These are phyloP conservation scores for Actinia tenebrosa DNA, from an alignment of 64 coral and sea anemone genomes.

Conservation along the genomic window DNA sequence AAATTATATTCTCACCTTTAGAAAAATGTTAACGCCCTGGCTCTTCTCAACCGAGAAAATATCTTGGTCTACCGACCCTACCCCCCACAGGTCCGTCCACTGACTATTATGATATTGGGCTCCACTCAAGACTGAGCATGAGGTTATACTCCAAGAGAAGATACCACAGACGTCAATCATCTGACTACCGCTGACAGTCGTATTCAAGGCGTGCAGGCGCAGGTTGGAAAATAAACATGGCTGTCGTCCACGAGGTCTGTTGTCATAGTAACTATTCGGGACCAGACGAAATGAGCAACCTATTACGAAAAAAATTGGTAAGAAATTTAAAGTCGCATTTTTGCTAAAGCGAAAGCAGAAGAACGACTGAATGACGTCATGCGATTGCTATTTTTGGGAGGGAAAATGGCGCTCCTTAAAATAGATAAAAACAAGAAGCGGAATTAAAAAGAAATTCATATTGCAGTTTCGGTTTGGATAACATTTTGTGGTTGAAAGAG, in stretches of 20 bases:
- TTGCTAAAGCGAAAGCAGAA: background rate
- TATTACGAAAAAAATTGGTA: background rate
- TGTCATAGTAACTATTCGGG: background rate
- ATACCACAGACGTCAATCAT: constrained; percentile 29
- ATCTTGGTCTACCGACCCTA: background rate
- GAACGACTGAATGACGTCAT: background rate
- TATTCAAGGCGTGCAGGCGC: constrained; percentile 5
- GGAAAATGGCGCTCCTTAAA: background rate
- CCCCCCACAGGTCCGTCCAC: constrained; percentile 14
- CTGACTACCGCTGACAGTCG: constrained; percentile 14
- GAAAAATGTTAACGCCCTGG: background rate
- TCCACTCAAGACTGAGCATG: background rate
- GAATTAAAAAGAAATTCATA: no score
- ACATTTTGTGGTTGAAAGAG: no score
- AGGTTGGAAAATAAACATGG: constrained; percentile 5
- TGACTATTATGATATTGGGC: background rate
- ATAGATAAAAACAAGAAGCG: no score
- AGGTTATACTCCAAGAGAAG: constrained; percentile 10
- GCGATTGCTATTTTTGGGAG: background rate
- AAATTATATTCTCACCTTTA: background rate
- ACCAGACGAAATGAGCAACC: constrained; percentile 25
- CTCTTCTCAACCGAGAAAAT: background rate
- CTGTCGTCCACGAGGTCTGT: background rate
- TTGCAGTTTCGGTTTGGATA: no score
- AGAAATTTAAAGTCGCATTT: no score